A percentile compares a stretch with the other conserved stretches of the same genome.
These are phyloP conservation scores for Silurus meridionalis DNA, from an alignment of 2,113 vertebrate genomes.

Conservation along the genomic window DNA sequence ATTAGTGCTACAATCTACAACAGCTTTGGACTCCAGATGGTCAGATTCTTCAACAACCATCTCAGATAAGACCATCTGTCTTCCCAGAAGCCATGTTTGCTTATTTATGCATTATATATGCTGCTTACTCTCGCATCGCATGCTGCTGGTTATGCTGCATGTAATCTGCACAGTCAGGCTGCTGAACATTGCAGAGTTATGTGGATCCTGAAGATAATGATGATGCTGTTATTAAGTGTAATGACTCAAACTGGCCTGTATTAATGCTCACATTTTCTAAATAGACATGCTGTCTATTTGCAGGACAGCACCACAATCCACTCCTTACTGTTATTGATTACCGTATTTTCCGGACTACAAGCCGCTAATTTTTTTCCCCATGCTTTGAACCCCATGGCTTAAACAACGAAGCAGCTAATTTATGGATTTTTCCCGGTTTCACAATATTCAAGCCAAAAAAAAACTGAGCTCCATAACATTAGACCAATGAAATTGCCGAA, in stretches of 20 bases:
- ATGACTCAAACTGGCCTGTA: neutral
- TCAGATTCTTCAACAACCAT: neutral
- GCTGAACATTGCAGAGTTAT: neutral
- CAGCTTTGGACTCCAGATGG: slow-evolving; percentile 1
- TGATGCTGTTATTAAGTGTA: neutral
- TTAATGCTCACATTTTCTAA: neutral
- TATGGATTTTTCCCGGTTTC: too few species aligned
- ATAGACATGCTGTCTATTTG: neutral
- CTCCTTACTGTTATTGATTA: neutral
- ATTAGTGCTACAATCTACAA: neutral
- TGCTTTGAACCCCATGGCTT: too few species aligned
- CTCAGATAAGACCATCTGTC: slow-evolving; percentile 1
- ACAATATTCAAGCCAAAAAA: too few species aligned
- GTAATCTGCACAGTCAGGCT: neutral
- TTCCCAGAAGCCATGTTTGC: neutral
- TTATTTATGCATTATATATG: neutral
- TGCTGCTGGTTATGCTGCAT: slow-evolving; percentile 2
- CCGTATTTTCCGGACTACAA: too few species aligned
- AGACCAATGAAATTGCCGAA: too few species aligned
- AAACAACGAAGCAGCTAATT: too few species aligned
- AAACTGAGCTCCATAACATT: too few species aligned
- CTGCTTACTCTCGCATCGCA: neutral
- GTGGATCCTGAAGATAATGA: neutral
- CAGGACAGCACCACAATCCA: neutral
- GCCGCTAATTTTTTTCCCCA: too few species aligned